Percentiles rank a stretch among this genome's conserved stretches.
Evolutionary conservation across 2,888 invertebrate species (phyloP).

Genomic region (Ophioninae sp.): DNA sequence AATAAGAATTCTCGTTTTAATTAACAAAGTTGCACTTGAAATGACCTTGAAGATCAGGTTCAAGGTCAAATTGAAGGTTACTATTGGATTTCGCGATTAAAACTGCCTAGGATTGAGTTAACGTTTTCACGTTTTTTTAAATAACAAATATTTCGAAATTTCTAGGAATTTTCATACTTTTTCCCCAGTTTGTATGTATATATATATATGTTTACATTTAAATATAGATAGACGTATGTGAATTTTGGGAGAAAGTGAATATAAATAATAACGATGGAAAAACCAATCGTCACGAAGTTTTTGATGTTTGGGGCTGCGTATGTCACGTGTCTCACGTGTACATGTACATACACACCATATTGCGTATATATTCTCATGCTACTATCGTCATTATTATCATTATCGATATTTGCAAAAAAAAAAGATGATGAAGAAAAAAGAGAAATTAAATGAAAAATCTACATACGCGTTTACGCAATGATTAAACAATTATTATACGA

Average conservation of each 20-base stretch:
- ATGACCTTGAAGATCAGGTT: too few relatives aligned
- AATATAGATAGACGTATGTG: not conserved
- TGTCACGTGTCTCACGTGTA: constrained; percentile 61
- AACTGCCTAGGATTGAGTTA: too few relatives aligned
- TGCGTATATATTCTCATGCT: constrained; percentile 38
- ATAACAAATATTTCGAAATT: too few relatives aligned
- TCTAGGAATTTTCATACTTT: too few relatives aligned
- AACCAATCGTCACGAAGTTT: constrained; percentile 49
- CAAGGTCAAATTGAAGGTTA: too few relatives aligned
- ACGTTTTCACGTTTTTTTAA: too few relatives aligned
- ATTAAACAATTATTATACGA: constrained; percentile 72
- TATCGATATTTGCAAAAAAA: constrained; percentile 38
- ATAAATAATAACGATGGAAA: constrained; percentile 20
- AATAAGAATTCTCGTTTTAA: too few relatives aligned
- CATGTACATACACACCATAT: constrained; percentile 62
- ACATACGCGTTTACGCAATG: constrained; percentile 62
- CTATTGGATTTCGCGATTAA: too few relatives aligned
- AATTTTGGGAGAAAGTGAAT: constrained; percentile 43
- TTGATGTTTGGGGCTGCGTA: constrained; percentile 56
- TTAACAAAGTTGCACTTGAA: too few relatives aligned
- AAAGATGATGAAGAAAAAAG: constrained; percentile 41
- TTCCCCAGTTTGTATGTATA: not conserved
- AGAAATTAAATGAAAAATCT: constrained; percentile 47
- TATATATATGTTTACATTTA: not conserved
- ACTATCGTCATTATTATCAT: constrained; percentile 42